Evolutionary conservation across 2,113 vertebrate species (phyloP).

Genomic region (Amazona guildingii): DNA sequence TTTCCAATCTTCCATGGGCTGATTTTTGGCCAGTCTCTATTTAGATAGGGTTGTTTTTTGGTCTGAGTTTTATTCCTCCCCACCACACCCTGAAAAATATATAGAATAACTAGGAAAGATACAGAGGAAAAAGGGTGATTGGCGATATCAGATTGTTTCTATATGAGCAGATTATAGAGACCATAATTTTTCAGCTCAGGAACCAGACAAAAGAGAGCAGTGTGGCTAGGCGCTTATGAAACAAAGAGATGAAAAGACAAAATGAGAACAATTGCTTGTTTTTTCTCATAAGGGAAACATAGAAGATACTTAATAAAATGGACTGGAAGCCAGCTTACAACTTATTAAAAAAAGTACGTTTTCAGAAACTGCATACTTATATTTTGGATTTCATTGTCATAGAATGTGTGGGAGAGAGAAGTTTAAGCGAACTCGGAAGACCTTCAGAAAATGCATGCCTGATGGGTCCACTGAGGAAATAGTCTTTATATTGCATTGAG

Average conservation of each 20-base stretch:
- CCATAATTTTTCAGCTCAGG: background rate
- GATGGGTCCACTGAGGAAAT: conserved; percentile 32
- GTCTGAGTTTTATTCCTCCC: background rate
- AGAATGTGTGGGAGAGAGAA: background rate
- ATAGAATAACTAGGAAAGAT: background rate
- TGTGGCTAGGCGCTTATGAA: background rate
- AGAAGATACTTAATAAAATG: background rate
- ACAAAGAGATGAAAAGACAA: background rate
- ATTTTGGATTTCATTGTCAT: conserved; percentile 17
- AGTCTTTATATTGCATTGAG: conserved; percentile 30
- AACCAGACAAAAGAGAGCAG: background rate
- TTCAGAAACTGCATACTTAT: background rate
- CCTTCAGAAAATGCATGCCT: conserved; percentile 36
- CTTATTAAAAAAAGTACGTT: background rate
- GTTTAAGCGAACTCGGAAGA: conserved; percentile 27
- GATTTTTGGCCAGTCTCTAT: background rate
- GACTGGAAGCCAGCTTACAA: background rate
- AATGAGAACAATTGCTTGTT: conserved; percentile 10
- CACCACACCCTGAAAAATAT: background rate
- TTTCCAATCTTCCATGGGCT: background rate
- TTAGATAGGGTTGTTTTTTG: background rate
- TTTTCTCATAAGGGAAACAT: background rate
- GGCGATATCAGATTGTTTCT: background rate
- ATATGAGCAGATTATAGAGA: background rate
- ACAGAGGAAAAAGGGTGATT: background rate